These are phyloP conservation scores for Andrena cerasifolii DNA, from an alignment of 1,140 invertebrate genomes.

Conservation along the genomic window DNA sequence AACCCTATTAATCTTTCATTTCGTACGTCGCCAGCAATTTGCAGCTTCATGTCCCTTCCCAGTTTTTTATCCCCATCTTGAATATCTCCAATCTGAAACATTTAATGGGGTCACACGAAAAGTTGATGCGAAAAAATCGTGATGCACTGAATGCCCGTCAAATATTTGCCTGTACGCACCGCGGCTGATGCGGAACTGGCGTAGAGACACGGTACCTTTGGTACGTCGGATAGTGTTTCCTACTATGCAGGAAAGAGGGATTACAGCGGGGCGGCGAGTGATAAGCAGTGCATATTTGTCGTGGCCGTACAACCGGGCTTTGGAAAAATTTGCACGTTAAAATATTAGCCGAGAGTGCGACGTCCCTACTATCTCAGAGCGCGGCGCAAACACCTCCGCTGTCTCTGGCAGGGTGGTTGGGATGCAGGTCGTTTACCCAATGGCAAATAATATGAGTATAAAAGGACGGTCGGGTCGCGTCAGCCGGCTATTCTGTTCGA, in stretches of 20 bases:
- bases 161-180: too few species aligned
- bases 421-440: slow-evolving; percentile 57
- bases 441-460: slow-evolving; percentile 55
- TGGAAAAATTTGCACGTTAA: slow-evolving; percentile 65
- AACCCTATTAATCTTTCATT: too few species aligned
- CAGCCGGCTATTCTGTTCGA: slow-evolving; percentile 48
- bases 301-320: slow-evolving; percentile 50
- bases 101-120: too few species aligned
- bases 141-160: too few species aligned
- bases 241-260: not conserved
- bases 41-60: too few species aligned
- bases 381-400: slow-evolving; percentile 40
- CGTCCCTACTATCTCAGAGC: slow-evolving; percentile 51
- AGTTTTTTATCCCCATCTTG: too few species aligned
- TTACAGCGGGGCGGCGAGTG: slow-evolving; percentile 34
- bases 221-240: too few species aligned
- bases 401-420: slow-evolving; percentile 26
- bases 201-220: too few species aligned
- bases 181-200: too few species aligned
- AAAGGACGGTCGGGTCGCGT: slow-evolving; percentile 46
- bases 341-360: slow-evolving; percentile 73
- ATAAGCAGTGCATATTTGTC: slow-evolving; percentile 79
- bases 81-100: too few species aligned
- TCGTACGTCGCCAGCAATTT: too few species aligned
- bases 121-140: too few species aligned